Conservation (phyloP, 2,888 invertebrate genomes). For the Heliconius aoede region DNA sequence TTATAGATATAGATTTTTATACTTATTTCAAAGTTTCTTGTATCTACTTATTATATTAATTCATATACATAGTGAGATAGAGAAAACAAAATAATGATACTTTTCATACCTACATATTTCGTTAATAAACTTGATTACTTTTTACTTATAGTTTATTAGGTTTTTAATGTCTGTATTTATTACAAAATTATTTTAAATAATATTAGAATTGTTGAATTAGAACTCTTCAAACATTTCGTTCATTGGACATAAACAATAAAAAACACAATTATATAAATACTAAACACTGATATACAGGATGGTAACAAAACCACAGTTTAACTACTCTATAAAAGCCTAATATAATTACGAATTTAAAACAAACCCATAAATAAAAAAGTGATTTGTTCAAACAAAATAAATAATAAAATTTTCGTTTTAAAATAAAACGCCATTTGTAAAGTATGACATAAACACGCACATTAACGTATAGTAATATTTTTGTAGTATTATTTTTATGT, state of each 20-base stretch:
- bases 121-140: slow-evolving; percentile 1
- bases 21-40: not conserved
- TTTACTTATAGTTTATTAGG: not conserved
- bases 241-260: not conserved
- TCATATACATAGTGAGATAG: not conserved
- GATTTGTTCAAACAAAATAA: no score
- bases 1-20: not conserved
- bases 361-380: no score
- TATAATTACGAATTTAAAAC: no score
- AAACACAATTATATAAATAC: no score
- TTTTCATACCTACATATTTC: not conserved
- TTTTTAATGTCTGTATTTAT: not conserved
- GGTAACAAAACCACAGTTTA: no score
- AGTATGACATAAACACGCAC: no score
- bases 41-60: not conserved
- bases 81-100: not conserved
- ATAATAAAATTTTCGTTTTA: no score
- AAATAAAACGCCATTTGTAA: no score
- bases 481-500: no score
- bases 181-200: not conserved
- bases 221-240: not conserved
- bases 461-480: no score
- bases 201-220: not conserved
- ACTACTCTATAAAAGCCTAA: no score
- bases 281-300: no score